These are phyloP conservation scores for Eulithis testata DNA, from an alignment of 2,888 invertebrate species.

Conservation along the genomic window DNA sequence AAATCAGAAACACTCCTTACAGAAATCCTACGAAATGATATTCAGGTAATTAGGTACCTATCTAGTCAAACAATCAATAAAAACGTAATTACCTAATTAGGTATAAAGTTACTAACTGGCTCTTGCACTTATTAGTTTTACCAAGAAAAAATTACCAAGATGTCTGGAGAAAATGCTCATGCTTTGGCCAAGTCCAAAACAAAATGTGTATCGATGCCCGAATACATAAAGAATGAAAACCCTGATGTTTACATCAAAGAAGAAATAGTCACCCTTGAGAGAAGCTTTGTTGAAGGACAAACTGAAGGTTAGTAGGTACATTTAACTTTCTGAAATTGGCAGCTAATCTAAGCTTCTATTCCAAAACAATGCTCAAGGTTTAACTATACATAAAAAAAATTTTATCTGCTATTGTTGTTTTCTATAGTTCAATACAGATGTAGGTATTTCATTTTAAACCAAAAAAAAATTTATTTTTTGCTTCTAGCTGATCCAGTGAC, in stretches of 20 bases:
- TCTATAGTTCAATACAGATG: no score
- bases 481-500: conserved; percentile 9
- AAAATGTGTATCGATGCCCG: conserved; percentile 16
- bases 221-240: conserved; percentile 23
- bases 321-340: background rate
- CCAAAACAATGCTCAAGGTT: background rate
- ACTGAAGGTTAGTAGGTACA: conserved; percentile 3
- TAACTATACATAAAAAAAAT: no score
- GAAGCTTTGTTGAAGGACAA: conserved; percentile 3
- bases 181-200: conserved; percentile 10
- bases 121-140: conserved; percentile 7
- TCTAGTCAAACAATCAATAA: background rate
- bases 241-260: conserved; percentile 18
- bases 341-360: background rate
- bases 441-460: no score
- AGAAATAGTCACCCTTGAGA: conserved; percentile 4
- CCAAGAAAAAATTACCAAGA: conserved; percentile 1
- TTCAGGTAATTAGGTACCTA: conserved; percentile 5
- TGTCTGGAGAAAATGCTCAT: conserved; percentile 2
- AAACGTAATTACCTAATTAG: background rate
- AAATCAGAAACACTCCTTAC: conserved; percentile 17
- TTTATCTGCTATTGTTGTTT: no score
- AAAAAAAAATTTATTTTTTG: background rate
- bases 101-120: background rate
- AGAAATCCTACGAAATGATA: conserved; percentile 4